These are phyloP conservation scores for Tetrao urogallus DNA, from an alignment of 2,113 vertebrate species.

Conservation along the genomic window DNA sequence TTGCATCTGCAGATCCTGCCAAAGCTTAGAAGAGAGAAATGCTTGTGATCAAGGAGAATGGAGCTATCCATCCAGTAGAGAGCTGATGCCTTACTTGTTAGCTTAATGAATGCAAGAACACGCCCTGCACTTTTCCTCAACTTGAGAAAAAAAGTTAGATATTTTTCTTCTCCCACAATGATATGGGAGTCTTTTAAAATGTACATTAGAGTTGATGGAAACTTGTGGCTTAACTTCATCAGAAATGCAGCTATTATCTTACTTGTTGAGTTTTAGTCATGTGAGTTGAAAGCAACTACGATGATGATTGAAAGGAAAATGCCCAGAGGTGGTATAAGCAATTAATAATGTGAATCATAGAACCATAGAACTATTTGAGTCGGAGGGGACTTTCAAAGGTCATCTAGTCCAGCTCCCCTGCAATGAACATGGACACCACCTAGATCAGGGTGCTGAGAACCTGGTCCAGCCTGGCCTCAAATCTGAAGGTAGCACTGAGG, in stretches of 20 bases:
- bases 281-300: neutral
- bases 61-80: accelerated
- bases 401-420: no score
- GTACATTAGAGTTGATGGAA: neutral
- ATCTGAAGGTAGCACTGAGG: neutral
- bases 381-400: no score
- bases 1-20: neutral
- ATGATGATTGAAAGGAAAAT: neutral
- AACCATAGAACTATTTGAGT: no score
- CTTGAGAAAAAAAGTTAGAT: neutral
- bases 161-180: neutral
- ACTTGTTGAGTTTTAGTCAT: neutral
- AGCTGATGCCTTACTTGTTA: neutral
- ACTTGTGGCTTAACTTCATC: neutral
- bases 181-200: accelerated
- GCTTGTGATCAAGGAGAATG: neutral
- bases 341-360: neutral
- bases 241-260: neutral
- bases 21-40: neutral
- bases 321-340: neutral
- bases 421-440: no score
- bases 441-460: no score
- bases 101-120: neutral
- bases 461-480: no score
- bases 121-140: neutral